These are phyloP conservation scores for Ophion ellenae DNA, from an alignment of 2,888 invertebrate species.

Conservation along the genomic window DNA sequence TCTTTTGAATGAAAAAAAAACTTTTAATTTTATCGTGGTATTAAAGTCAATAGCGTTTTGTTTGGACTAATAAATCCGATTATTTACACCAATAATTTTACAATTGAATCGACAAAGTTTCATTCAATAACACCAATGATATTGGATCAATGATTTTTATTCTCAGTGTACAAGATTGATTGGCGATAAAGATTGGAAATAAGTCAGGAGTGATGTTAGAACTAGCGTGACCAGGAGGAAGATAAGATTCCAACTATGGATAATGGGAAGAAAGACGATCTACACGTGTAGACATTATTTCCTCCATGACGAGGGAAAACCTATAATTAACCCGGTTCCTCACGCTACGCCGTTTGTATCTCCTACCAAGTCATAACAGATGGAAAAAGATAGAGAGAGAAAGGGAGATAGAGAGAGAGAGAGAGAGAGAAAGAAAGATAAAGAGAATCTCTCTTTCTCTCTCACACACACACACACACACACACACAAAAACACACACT, in stretches of 20 bases:
- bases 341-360: constrained; percentile 2
- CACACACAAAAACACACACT: no score
- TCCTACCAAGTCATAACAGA: not conserved
- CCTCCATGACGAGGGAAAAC: constrained; percentile 18
- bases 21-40: no score
- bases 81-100: no score
- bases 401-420: not conserved
- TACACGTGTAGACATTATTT: constrained; percentile 25
- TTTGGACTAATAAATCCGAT: no score
- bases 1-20: no score
- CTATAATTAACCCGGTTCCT: constrained; percentile 46
- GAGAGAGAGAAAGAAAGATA: not conserved
- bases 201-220: not conserved
- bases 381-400: not conserved
- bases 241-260: constrained; percentile 22
- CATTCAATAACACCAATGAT: no score
- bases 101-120: no score
- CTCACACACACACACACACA: no score
- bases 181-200: constrained; percentile 27
- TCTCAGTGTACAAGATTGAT: not conserved
- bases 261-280: constrained; percentile 25
- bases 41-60: no score
- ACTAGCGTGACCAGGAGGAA: constrained; percentile 3
- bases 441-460: no score
- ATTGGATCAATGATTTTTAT: no score